Evolutionary conservation across 2,888 invertebrate species (phyloP), one percentile per base, ranked within the genome.

Genomic region (Augochlorella aurata): DNA sequence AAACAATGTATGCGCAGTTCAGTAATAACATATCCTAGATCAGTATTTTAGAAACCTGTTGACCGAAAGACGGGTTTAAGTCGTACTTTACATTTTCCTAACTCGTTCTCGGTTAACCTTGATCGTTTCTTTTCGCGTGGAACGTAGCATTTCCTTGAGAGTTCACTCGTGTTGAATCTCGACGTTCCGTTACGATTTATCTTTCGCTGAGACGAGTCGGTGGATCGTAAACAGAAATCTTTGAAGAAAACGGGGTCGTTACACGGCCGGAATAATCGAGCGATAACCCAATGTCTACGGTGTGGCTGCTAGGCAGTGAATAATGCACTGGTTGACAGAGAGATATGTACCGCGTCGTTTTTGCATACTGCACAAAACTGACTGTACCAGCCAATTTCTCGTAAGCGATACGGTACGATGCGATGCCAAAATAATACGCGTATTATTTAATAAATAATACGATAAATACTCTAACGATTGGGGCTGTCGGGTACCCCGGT

Each of bases 191-290:
- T 2, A 65, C 77, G 65, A 85, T 77, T 86, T 87, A 86, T 87
- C 87, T 77, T 38, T 82, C 54, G 68, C 65, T 68, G 68, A 29
- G 69, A 29, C 81, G 68, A 73, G 69, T 77, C 80, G 65, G 74
- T 81, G 81, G 70, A 84, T 84, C 77, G 85, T 81, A 87, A 85
- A 84, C 74, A 84, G 82, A 79, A 82, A 87, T 74, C 82, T 81
- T 84, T 81, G 84, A 81, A 66, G 71, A 16, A 63, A 80, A 84
- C 81, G 77, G 77, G 87, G 84, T 88, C 88, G 78, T 86, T 88
- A 87, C 81, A 79, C 84, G 66, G 74, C 50, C 61, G 69, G 81
- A 71, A 86, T 86, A 86, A 86, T 88, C 84, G 77, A 68, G 80
- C 81, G 83, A 84, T 84, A 88, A 79, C 77, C 70, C 68, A 72